phyloP scores from a whole-genome alignment of 2,888 invertebrate genomes.

The Drosophila suboccidentalis region DNA sequence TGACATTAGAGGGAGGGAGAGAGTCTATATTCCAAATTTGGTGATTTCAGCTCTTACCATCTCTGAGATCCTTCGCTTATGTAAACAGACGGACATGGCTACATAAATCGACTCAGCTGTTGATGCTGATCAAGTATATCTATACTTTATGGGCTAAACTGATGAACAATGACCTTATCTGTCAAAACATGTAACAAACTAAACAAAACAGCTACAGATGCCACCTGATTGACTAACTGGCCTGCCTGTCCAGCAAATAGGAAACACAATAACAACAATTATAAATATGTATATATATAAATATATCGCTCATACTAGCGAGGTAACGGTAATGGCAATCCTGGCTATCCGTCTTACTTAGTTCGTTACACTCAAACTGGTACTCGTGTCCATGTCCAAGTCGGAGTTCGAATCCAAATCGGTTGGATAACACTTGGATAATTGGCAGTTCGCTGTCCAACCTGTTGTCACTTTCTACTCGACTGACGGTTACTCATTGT shows the following conservation, averaged over 20 bases:
- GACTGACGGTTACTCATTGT: slow-evolving; percentile 63
- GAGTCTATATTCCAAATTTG: too few relatives aligned
- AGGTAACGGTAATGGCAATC: not conserved
- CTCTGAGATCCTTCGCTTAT: too few relatives aligned
- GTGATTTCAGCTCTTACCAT: too few relatives aligned
- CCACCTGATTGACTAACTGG: not conserved
- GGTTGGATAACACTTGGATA: slow-evolving; percentile 22
- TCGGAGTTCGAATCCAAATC: not conserved
- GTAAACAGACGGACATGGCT: too few relatives aligned
- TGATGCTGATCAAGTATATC: too few relatives aligned
- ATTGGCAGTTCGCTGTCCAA: slow-evolving; percentile 45
- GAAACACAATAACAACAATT: slow-evolving; percentile 3
- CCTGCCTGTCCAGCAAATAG: not conserved
- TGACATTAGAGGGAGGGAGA: too few relatives aligned
- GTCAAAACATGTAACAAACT: not conserved
- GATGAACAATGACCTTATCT: not conserved
- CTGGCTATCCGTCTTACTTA: not conserved
- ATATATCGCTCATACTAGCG: too few relatives aligned
- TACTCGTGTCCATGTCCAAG: not conserved
- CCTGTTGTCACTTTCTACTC: slow-evolving; percentile 7
- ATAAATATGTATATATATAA: too few relatives aligned
- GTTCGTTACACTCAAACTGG: not conserved
- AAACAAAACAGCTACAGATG: too few relatives aligned
- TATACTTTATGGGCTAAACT: too few relatives aligned
- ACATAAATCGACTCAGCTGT: too few relatives aligned